Base-by-base conservation (phyloP, 2,113 vertebrate genomes). In the Pleuronectes platessa region DNA sequence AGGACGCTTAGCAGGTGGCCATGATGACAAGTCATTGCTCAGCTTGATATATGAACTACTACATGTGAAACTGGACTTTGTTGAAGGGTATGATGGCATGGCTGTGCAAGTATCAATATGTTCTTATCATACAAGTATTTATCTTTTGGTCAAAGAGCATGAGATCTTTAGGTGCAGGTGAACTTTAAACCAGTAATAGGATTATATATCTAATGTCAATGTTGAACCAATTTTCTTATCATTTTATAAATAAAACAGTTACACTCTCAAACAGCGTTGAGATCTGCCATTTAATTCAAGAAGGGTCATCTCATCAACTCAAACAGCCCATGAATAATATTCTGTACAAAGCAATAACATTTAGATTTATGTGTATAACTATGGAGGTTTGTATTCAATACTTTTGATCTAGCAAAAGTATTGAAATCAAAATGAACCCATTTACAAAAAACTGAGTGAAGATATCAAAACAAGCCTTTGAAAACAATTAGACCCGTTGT, bases 401-500 rank as follows among this genome's bases (percentile, higher is more conserved):
- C 3, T 12, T 80, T 71, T 0, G 21, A 65, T 74, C 26, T 64
- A 42, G 31, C 8, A 74, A 71, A 42, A 3, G 47, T 65, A 45
- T 18, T n/a, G n/a, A 54, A 40, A 55, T 35, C 27, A 12, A 49
- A 47, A 45, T 49, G 0, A 70, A 17, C 35, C 37, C 14, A 37
- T 69, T 74, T 56, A 77, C 45, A 83, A 68, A 79, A 78, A 65
- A 4, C 7, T 2, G 5, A 77, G 42, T 8, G 14, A 70, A 56
- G 26, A 78, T 79, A 71, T 78, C 59, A 83, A 78, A 81, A 78
- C 20, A 82, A 54, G 49, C 15, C 24, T 24, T 23, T 61, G 37
- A 58, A 61, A 21, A 71, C 23, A 56, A 12, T 89, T 90, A 99
- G 73, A 98, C 86, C 72, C 97, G 95, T 85, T 98, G 94, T 76